Percentiles rank a stretch among this genome's conserved stretches.
phyloP scores from a whole-genome alignment of 1,140 invertebrate species.

The Dufourea novaeangliae region DNA sequence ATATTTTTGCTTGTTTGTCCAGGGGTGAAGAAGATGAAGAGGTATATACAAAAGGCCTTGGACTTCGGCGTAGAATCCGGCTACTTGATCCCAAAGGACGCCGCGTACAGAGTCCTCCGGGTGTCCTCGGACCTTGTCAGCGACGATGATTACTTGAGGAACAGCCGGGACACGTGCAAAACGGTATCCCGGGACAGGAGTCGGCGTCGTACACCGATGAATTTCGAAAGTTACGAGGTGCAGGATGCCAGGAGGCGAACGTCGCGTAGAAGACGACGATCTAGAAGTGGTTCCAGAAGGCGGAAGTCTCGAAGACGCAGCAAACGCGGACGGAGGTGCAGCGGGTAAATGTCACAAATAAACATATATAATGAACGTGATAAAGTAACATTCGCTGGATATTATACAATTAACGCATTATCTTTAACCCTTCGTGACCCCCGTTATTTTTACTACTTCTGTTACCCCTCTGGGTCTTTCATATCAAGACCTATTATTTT shows the following conservation, averaged over 20 bases:
- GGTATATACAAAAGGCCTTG: conserved; percentile 66
- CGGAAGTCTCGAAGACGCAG: conserved; percentile 21
- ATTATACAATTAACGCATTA: no score
- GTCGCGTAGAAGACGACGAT: not conserved
- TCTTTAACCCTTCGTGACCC: no score
- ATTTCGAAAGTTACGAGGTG: conserved; percentile 40
- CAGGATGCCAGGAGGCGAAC: conserved; percentile 43
- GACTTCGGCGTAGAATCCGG: conserved; percentile 68
- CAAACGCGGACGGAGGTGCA: conserved; percentile 28
- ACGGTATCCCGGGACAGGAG: conserved; percentile 4
- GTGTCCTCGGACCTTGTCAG: conserved; percentile 67
- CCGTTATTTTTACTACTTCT: no score
- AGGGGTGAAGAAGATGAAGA: conserved; percentile 60
- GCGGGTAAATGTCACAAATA: conserved; percentile 23
- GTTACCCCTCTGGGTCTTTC: no score
- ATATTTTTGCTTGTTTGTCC: not conserved
- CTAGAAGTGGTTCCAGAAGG: not conserved
- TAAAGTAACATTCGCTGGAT: no score
- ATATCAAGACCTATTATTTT: no score
- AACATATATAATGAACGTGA: no score
- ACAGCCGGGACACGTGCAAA: not conserved
- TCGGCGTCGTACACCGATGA: conserved; percentile 10
- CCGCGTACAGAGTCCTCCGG: conserved; percentile 57
- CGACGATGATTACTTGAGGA: conserved; percentile 2
- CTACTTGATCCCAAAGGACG: conserved; percentile 64